Conservation (phyloP, 2,113 vertebrate species). For the Amia ocellicauda region DNA sequence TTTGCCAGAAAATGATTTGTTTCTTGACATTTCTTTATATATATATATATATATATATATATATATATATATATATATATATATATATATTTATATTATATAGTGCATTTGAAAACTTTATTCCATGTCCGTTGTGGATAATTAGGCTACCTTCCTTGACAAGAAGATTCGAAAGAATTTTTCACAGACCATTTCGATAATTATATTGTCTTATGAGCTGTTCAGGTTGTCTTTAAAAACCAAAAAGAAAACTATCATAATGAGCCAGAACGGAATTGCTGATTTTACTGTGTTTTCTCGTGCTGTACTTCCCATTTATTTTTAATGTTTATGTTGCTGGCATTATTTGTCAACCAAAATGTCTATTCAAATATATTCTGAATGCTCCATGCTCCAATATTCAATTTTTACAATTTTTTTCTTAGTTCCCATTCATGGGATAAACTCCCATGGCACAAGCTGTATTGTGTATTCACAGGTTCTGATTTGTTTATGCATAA, state of each 20-base stretch:
- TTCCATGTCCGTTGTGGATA: conserved; percentile 12
- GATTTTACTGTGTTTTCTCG: too few species aligned
- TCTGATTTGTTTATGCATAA: too few species aligned
- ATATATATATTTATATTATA: not conserved
- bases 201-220: conserved; percentile 3
- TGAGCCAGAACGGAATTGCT: too few species aligned
- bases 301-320: too few species aligned
- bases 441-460: too few species aligned
- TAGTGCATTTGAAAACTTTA: not conserved
- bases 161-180: conserved; percentile 7
- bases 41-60: not conserved
- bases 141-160: conserved; percentile 2
- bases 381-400: too few species aligned
- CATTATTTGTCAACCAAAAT: not conserved
- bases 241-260: too few species aligned
- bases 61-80: not conserved
- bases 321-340: not conserved
- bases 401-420: not conserved
- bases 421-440: too few species aligned
- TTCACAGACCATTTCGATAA: conserved; percentile 11
- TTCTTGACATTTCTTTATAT: not conserved
- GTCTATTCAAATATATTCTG: not conserved
- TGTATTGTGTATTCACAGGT: too few species aligned
- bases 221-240: not conserved
- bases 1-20: conserved; percentile 6